phyloP scores from a whole-genome alignment of 1,140 invertebrate species.

The Triops cancriformis region DNA sequence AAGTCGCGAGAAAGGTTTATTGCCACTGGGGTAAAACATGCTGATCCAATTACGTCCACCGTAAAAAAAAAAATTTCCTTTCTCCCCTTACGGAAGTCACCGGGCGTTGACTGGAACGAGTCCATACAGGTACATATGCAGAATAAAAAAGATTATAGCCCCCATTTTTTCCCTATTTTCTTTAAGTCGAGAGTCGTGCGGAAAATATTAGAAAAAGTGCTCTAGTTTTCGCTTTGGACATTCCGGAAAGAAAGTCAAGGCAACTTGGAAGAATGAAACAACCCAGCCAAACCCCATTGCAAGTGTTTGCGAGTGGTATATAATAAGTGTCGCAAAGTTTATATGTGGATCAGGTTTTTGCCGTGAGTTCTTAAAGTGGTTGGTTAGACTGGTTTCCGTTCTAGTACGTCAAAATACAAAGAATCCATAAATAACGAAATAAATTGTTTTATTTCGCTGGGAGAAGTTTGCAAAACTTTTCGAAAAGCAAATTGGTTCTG shows the following conservation, averaged over 20 bases:
- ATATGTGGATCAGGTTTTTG: too few species aligned
- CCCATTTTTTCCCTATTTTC: neutral
- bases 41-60: neutral
- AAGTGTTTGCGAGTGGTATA: too few species aligned
- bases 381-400: too few species aligned
- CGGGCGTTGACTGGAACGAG: neutral
- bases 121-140: neutral
- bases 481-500: too few species aligned
- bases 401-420: too few species aligned
- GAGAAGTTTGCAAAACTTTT: too few species aligned
- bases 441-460: too few species aligned
- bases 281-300: too few species aligned
- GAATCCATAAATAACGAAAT: too few species aligned
- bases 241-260: conserved; percentile 10
- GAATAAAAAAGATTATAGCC: neutral
- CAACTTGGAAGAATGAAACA: neutral
- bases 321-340: too few species aligned
- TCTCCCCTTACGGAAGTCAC: neutral
- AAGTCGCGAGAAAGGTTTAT: neutral
- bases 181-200: neutral
- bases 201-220: neutral
- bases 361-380: too few species aligned
- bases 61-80: neutral
- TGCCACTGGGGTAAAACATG: neutral
- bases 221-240: neutral